Evolutionary conservation across 2,888 invertebrate species (phyloP).

Genomic region (Drosophila paramelanica): DNA sequence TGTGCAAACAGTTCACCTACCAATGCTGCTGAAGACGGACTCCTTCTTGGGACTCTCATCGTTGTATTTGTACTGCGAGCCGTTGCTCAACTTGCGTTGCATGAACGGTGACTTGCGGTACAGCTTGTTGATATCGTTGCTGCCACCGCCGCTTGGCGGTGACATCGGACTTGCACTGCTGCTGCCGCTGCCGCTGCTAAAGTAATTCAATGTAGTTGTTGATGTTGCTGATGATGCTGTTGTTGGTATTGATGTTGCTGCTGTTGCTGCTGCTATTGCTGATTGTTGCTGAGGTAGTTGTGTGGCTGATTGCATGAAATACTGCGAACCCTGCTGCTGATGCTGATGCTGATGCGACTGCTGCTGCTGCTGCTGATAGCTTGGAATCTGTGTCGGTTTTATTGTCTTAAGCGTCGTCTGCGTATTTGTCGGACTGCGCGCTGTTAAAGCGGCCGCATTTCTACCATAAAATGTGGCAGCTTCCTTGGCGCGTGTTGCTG

Average conservation of each 20-base stretch:
- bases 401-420: conserved; percentile 59
- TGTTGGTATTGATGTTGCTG: conserved; percentile 48
- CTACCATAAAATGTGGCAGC: conserved; percentile 53
- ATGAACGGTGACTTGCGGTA: conserved; percentile 85
- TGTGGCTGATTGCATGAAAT: conserved; percentile 74
- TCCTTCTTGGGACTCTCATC: conserved; percentile 84
- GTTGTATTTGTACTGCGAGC: conserved; percentile 64
- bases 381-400: conserved; percentile 84
- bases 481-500: conserved; percentile 26
- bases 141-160: conserved; percentile 42
- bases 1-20: conserved; percentile 52
- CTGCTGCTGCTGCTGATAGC: conserved; percentile 77
- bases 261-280: conserved; percentile 43
- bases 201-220: conserved; percentile 63
- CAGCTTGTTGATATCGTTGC: conserved; percentile 65
- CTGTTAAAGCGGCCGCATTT: conserved; percentile 27
- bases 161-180: conserved; percentile 58
- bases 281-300: conserved; percentile 61
- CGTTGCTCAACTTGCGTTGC: conserved; percentile 82
- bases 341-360: conserved; percentile 57
- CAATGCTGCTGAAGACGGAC: conserved; percentile 83
- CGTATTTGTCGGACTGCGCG: conserved; percentile 64
- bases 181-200: conserved; percentile 51
- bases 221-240: conserved; percentile 40
- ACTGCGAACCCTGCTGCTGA: conserved; percentile 58